These are phyloP conservation scores for Drosophila fuyamai DNA, from an alignment of 1,140 invertebrate species.

Conservation along the genomic window DNA sequence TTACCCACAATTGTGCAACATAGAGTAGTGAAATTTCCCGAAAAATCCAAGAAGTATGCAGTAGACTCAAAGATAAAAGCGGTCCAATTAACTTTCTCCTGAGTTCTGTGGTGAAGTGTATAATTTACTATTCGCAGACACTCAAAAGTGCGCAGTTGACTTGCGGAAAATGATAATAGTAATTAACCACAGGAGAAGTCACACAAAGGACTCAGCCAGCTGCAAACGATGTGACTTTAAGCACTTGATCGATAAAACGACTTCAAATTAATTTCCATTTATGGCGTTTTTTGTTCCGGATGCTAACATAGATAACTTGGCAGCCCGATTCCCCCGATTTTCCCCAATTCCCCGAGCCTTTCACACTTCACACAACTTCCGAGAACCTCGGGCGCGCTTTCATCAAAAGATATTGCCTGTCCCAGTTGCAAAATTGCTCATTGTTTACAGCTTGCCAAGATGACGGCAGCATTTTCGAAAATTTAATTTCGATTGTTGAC, in stretches of 20 bases:
- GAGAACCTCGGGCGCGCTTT: conserved; percentile 34
- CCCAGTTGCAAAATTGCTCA: conserved; percentile 48
- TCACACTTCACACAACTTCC: conserved; percentile 46
- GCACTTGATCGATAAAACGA: conserved; percentile 17
- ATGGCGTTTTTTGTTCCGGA: conserved; percentile 27
- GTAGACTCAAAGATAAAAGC: background rate
- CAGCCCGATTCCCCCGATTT: too few species aligned
- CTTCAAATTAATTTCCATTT: conserved; percentile 47
- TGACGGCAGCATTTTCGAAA: conserved; percentile 36
- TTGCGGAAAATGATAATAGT: conserved; percentile 42
- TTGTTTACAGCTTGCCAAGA: conserved; percentile 52
- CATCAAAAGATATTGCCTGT: conserved; percentile 45
- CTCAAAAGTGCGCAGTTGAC: conserved; percentile 26
- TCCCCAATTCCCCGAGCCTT: background rate
- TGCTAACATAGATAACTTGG: conserved; percentile 22
- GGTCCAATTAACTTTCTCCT: conserved; percentile 22
- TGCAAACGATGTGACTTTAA: conserved; percentile 31
- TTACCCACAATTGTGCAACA: conserved; percentile 10
- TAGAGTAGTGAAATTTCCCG: background rate
- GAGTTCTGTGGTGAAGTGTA: conserved; percentile 29
- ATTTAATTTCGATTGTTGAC: conserved; percentile 68
- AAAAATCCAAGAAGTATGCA: background rate
- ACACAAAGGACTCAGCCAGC: conserved; percentile 49
- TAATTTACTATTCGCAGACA: conserved; percentile 45
- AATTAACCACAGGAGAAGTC: conserved; percentile 25